These are phyloP conservation scores for Apis florea DNA, from an alignment of 1,140 invertebrate species.

Conservation along the genomic window DNA sequence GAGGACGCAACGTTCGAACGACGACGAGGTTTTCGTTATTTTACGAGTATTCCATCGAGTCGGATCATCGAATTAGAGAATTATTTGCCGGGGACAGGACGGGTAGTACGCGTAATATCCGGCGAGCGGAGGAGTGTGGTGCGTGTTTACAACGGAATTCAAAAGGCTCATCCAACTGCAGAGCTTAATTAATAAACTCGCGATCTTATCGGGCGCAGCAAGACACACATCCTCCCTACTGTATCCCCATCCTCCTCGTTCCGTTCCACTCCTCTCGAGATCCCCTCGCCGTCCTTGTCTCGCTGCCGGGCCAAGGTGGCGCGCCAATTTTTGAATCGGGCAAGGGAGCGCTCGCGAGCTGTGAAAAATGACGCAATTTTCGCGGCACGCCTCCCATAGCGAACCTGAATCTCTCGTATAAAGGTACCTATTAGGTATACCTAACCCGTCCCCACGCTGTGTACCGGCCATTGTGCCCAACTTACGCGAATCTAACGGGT, in stretches of 20 bases:
- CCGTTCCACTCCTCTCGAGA: not conserved
- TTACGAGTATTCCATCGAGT: not conserved
- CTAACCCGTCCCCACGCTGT: conserved; percentile 21
- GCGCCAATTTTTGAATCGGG: conserved; percentile 61
- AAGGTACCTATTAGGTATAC: conserved; percentile 62
- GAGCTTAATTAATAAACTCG: conserved; percentile 66
- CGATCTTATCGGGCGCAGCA: conserved; percentile 64
- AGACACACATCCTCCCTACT: conserved; percentile 56
- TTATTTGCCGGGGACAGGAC: not conserved
- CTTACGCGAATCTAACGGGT: conserved; percentile 53
- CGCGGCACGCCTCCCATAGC: conserved; percentile 65
- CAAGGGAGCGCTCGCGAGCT: conserved; percentile 41
- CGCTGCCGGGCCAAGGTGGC: conserved; percentile 23
- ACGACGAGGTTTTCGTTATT: not conserved
- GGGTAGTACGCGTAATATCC: conserved; percentile 15
- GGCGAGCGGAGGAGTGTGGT: conserved; percentile 22
- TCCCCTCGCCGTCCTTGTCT: conserved; percentile 7
- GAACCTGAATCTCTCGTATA: conserved; percentile 62
- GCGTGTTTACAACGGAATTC: conserved; percentile 47
- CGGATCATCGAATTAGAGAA: conserved; percentile 35
- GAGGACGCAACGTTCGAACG: not conserved
- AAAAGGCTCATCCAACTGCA: conserved; percentile 40
- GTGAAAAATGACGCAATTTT: conserved; percentile 69
- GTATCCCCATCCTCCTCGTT: conserved; percentile 10
- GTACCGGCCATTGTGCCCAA: conserved; percentile 41